Conservation (phyloP, 2,797 vertebrate species). For the Cossypha niveicapilla region DNA sequence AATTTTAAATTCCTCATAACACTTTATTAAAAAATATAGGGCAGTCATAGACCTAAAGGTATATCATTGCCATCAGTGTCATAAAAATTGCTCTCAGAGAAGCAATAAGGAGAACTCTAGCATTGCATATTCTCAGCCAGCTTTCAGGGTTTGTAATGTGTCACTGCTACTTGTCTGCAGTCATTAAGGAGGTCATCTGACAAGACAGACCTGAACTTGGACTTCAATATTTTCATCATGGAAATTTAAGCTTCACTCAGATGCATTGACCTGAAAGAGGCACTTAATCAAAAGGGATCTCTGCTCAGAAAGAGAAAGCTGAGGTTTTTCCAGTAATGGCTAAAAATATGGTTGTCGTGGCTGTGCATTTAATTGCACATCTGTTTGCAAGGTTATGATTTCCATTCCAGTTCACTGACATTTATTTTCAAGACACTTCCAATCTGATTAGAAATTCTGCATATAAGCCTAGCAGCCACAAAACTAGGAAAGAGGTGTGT, state of each 20-base stretch:
- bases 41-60: not conserved
- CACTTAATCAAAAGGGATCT: conserved; percentile 20
- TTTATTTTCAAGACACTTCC: conserved; percentile 26
- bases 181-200: conserved; percentile 32
- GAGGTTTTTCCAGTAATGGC: not conserved
- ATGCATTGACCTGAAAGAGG: conserved; percentile 27
- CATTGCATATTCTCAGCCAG: not conserved
- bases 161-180: not conserved
- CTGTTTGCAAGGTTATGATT: conserved; percentile 30
- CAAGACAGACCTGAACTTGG: conserved; percentile 4
- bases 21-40: not conserved
- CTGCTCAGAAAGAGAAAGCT: not conserved
- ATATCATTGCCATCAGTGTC: not conserved
- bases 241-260: conserved; percentile 29
- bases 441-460: conserved; percentile 3
- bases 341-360: not conserved
- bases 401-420: conserved; percentile 28
- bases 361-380: conserved; percentile 24
- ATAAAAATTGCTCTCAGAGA: not conserved
- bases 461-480: not conserved
- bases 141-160: not conserved
- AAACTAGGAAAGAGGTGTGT: not conserved
- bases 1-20: not conserved
- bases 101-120: not conserved
- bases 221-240: conserved; percentile 5